Evolutionary conservation across 1,140 invertebrate genomes (phyloP).

Genomic region (Aculops lycopersici): DNA sequence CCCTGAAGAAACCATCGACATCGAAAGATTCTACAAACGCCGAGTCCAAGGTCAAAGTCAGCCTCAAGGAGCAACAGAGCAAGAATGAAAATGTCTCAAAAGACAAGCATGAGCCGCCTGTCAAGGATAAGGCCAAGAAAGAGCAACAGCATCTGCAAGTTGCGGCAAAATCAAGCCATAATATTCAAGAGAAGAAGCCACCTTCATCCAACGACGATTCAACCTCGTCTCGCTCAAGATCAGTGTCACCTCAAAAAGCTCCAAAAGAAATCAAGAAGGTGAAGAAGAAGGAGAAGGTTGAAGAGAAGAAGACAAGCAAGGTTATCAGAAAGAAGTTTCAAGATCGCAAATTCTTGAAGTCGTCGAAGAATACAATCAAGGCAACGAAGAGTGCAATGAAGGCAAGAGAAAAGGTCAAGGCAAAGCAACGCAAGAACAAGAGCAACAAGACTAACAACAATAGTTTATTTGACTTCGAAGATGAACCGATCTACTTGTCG

Average conservation of each 20-base stretch:
- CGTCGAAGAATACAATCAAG: too few species aligned
- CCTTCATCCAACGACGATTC: too few species aligned
- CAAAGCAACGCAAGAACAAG: slow-evolving; percentile 11
- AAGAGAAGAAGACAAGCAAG: slow-evolving; percentile 8
- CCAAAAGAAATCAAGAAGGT: slow-evolving; percentile 9
- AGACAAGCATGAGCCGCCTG: slow-evolving; percentile 9
- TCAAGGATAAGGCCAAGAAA: slow-evolving; percentile 4
- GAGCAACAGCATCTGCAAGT: slow-evolving; percentile 7
- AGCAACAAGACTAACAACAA: slow-evolving; percentile 8
- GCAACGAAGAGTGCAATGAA: too few species aligned
- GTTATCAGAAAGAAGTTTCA: too few species aligned
- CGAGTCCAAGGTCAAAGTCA: slow-evolving; percentile 1
- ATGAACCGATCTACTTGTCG: slow-evolving; percentile 61
- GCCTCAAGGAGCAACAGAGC: slow-evolving; percentile 7
- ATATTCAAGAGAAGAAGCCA: too few species aligned
- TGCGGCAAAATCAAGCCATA: slow-evolving; percentile 14
- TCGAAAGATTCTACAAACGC: too few species aligned
- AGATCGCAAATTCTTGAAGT: too few species aligned
- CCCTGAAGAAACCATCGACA: too few species aligned
- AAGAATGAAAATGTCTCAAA: slow-evolving; percentile 3
- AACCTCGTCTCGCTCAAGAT: too few species aligned
- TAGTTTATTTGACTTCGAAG: slow-evolving; percentile 23
- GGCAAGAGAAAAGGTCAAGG: slow-evolving; percentile 7
- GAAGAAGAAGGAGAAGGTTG: slow-evolving; percentile 6
- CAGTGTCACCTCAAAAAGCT: too few species aligned